phyloP scores from a whole-genome alignment of 2,797 vertebrate genomes.

The Adelosebastes latens region DNA sequence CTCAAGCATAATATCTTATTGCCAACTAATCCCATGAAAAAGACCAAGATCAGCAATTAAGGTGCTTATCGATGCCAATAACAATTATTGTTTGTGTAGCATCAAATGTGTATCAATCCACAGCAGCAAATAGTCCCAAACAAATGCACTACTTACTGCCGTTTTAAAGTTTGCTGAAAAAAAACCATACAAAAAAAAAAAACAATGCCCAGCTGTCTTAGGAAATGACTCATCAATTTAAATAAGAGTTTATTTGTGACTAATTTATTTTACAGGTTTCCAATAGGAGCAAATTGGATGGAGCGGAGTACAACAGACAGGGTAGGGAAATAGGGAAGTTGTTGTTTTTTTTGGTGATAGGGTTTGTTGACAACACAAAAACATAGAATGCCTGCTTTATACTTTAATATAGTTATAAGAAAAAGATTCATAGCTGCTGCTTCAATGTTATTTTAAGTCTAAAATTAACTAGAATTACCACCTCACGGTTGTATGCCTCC shows the following conservation, averaged over 20 bases:
- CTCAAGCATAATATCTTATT: background rate
- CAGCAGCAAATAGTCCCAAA: background rate
- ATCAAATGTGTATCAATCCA: background rate
- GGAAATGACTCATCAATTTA: background rate
- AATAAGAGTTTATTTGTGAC: background rate
- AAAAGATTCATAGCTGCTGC: background rate
- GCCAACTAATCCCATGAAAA: background rate
- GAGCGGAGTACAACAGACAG: background rate
- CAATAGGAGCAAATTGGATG: background rate
- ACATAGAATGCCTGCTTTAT: background rate
- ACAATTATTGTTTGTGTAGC: background rate
- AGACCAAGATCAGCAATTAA: background rate
- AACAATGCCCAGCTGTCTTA: background rate
- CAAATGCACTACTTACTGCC: too few species aligned
- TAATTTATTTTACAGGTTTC: background rate
- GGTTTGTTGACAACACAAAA: background rate
- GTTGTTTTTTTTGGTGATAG: background rate
- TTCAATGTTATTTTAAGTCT: background rate
- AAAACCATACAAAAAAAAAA: too few species aligned
- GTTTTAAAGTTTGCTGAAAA: too few species aligned
- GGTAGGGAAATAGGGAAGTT: background rate
- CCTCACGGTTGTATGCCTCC: too few species aligned
- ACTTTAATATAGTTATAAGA: background rate
- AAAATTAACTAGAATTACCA: too few species aligned
- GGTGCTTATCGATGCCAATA: background rate